Conservation (phyloP, 2,113 vertebrate species). For the Limnothrissa miodon region DNA sequence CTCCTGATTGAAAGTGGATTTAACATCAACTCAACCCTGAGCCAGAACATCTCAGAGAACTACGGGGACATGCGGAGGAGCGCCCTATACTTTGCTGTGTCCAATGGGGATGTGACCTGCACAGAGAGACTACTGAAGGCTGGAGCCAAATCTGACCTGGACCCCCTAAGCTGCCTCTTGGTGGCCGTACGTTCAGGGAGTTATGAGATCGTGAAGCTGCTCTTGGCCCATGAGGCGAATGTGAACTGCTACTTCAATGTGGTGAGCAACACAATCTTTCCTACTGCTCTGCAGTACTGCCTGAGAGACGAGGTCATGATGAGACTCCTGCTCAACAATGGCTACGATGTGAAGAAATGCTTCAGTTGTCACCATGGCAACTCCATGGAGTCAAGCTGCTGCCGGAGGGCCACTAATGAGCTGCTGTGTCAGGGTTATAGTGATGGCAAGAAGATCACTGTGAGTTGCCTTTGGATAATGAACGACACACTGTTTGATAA, state of each 20-base stretch:
- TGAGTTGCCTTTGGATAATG: slow-evolving; percentile 34
- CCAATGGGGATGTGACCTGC: slow-evolving; percentile 78
- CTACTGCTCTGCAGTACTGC: slow-evolving; percentile 85
- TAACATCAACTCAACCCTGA: slow-evolving; percentile 77
- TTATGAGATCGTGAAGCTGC: slow-evolving; percentile 78
- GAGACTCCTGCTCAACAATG: slow-evolving; percentile 80
- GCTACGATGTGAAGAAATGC: slow-evolving; percentile 78
- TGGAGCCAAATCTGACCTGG: slow-evolving; percentile 77
- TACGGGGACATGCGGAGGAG: slow-evolving; percentile 78
- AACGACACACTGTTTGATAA: not conserved
- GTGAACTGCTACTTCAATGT: slow-evolving; percentile 85
- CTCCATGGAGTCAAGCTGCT: slow-evolving; percentile 33
- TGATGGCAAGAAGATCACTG: slow-evolving; percentile 42
- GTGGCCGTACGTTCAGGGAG: slow-evolving; percentile 79
- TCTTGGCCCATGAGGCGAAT: slow-evolving; percentile 75
- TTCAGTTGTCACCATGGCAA: slow-evolving; percentile 79
- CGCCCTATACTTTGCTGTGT: slow-evolving; percentile 78
- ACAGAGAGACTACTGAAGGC: slow-evolving; percentile 74
- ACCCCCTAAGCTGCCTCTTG: slow-evolving; percentile 84
- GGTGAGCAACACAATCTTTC: slow-evolving; percentile 81
- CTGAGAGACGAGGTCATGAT: slow-evolving; percentile 87
- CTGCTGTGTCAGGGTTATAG: not conserved
- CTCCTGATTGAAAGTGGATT: slow-evolving; percentile 77
- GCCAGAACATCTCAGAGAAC: slow-evolving; percentile 70
- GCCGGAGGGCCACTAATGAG: slow-evolving; percentile 46